Conservation (phyloP, 2,888 invertebrate genomes). For the Cataglyphis altisquamis region DNA sequence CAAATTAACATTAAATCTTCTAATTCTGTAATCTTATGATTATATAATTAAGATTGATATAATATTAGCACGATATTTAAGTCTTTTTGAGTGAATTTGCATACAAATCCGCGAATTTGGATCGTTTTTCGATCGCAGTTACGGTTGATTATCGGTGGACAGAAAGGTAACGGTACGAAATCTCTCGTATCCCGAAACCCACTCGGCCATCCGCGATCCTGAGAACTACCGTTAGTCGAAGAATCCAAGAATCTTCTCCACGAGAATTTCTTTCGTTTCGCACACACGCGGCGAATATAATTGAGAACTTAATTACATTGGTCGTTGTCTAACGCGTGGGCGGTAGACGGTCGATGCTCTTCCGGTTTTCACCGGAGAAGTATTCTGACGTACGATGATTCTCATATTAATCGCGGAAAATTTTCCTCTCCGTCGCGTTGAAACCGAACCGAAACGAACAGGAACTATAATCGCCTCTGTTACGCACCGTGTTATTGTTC, state of each 20-base stretch:
- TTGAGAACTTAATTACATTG: slow-evolving; percentile 42
- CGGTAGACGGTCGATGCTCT: slow-evolving; percentile 32
- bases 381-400: slow-evolving; percentile 19
- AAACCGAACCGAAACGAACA: slow-evolving; percentile 25
- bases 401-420: slow-evolving; percentile 32
- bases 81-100: not conserved
- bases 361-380: slow-evolving; percentile 45
- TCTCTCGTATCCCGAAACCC: slow-evolving; percentile 55
- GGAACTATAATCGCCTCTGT: slow-evolving; percentile 32
- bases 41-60: not conserved
- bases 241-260: slow-evolving; percentile 29
- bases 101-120: not conserved
- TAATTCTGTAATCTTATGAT: not conserved
- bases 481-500: slow-evolving; percentile 33
- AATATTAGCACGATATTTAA: not conserved
- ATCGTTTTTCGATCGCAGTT: slow-evolving; percentile 31
- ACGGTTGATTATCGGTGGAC: slow-evolving; percentile 25
- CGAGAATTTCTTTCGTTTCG: slow-evolving; percentile 48
- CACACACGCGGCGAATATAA: slow-evolving; percentile 35
- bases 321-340: not conserved
- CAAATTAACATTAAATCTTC: not conserved
- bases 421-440: not conserved
- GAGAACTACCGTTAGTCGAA: slow-evolving; percentile 41
- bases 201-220: slow-evolving; percentile 42
- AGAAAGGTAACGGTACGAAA: slow-evolving; percentile 69